Evolutionary conservation across 2,797 vertebrate genomes (phyloP).

Genomic region (Enteromius anoplus): DNA sequence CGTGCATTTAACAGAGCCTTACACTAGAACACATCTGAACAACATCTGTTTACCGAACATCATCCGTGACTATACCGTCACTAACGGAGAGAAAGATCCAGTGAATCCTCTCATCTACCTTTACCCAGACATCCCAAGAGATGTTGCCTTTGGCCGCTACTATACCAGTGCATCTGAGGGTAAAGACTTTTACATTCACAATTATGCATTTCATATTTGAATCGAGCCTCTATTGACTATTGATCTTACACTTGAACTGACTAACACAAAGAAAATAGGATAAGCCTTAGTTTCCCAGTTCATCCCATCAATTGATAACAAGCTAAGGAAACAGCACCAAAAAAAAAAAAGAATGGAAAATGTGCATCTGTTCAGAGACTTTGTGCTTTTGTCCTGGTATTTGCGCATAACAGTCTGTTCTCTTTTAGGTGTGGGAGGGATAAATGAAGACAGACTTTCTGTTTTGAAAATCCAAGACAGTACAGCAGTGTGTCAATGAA

Average conservation of each 20-base stretch:
- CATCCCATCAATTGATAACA: background rate
- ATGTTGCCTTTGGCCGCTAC: slow-evolving; percentile 83
- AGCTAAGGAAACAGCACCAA: background rate
- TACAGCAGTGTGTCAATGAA: background rate
- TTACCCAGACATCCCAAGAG: slow-evolving; percentile 87
- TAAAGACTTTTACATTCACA: slow-evolving; percentile 57
- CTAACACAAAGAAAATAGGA: background rate
- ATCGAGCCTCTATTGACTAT: background rate
- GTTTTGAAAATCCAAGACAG: background rate
- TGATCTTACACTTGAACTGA: background rate
- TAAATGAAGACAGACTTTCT: background rate
- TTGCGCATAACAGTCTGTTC: background rate
- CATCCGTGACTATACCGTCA: slow-evolving; percentile 85
- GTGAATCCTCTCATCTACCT: slow-evolving; percentile 87
- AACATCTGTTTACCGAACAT: slow-evolving; percentile 79
- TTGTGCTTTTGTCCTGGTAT: background rate
- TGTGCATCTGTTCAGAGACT: background rate
- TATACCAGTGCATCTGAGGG: slow-evolving; percentile 79
- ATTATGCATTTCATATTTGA: background rate
- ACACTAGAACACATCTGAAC: slow-evolving; percentile 84
- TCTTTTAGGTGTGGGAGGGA: background rate
- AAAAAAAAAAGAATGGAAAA: background rate
- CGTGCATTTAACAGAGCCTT: slow-evolving; percentile 86
- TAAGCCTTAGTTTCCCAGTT: background rate
- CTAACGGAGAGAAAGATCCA: slow-evolving; percentile 73